Evolutionary conservation across 2,797 vertebrate species (phyloP), one percentile per base, ranked within the genome.

Genomic region (Bucorvus abyssinicus): DNA sequence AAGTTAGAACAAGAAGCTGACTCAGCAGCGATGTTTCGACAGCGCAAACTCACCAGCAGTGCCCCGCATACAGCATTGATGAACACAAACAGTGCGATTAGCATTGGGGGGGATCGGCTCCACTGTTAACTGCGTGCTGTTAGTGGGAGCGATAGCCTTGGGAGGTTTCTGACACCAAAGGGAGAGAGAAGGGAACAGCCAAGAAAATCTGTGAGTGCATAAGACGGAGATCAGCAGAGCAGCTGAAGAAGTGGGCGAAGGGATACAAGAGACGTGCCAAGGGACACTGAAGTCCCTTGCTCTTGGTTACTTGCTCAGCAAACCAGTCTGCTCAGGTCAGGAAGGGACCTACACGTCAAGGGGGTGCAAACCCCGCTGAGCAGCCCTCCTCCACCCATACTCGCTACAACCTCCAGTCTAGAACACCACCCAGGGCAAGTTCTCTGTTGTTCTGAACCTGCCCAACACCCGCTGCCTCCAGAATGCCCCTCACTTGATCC

Each of bases 1-100:
- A 93, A 91, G 82, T 95, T 84, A 40, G 24, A 42, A 73, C 53
- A 50, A 97, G 96, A 96, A 97, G 95, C 95, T 84, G 75, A 82
- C 95, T 88, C 96, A 96, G 90, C 49, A 38, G 83, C 78, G 27
- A 4, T 4, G 65, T 52, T 12, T 24, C 8, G 45, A 63, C 90
- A 83, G 91, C n/a, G 92, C 60, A 93, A 96, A 87, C 92, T 88
- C 84, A 55, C 91, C 61, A 23, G 91, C 92, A 65, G 90, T 22
- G 92, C 75, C 84, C 82, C 87, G 89, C 92, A 42, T 9, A 30
- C 77, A 65, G 89, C 89, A 38, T 79, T 15, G 81, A 73, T 83
- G 82, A 70, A 94, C 78, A 65, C 76, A 84, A 93, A 84, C 34
- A 63, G 65, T 17, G 90, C 91, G 57, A 64, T 53, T 29, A 76